Conservation (phyloP, 2,888 invertebrate genomes). For the Drosophila fulvimacula region DNA sequence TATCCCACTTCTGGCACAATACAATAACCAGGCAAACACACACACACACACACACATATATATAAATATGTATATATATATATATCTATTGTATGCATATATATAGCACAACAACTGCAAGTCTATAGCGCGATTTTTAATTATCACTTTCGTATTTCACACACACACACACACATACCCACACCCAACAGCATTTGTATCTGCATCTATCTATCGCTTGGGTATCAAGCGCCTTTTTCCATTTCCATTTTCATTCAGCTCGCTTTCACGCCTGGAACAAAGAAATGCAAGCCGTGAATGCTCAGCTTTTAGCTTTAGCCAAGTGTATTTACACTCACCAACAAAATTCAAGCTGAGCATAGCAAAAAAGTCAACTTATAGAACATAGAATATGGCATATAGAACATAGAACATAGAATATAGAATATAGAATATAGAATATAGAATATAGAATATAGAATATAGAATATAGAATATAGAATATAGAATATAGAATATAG, state of each 20-base stretch:
- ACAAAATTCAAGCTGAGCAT: constrained; percentile 19
- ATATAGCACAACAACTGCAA: constrained; percentile 30
- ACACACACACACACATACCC: constrained; percentile 7
- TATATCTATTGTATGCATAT: no score
- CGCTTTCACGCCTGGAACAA: constrained; percentile 71
- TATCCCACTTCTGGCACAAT: constrained; percentile 54
- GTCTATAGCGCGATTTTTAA: constrained; percentile 74
- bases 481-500: constrained; percentile 1
- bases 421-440: background rate
- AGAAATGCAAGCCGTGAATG: constrained; percentile 65
- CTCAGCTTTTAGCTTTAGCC: constrained; percentile 64
- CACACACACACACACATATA: background rate
- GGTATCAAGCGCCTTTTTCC: constrained; percentile 40
- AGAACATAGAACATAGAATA: background rate
- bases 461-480: background rate
- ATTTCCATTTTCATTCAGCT: constrained; percentile 55
- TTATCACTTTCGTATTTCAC: constrained; percentile 75
- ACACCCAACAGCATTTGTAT: constrained; percentile 5
- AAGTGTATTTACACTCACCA: constrained; percentile 31
- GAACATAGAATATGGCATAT: background rate
- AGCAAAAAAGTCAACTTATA: background rate
- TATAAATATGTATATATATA: background rate
- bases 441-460: background rate
- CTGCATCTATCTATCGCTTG: constrained; percentile 56
- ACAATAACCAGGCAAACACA: constrained; percentile 62